phyloP scores from a whole-genome alignment of 2,797 vertebrate species.

The Microctenopoma steveboyesi region DNA sequence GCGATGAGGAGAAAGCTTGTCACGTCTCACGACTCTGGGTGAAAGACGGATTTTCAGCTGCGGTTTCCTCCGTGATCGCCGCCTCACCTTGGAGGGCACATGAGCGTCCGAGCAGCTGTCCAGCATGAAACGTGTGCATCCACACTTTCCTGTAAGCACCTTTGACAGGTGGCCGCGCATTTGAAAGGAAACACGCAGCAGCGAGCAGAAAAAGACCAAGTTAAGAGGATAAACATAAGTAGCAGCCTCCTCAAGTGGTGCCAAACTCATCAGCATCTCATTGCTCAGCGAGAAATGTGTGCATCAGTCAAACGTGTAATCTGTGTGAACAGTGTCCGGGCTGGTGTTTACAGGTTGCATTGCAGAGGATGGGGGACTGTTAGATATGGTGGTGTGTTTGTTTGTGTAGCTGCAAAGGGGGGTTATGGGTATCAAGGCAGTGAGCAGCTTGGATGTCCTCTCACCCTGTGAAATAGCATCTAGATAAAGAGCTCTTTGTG shows the following conservation, averaged over 20 bases:
- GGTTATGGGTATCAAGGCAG: conserved; percentile 60
- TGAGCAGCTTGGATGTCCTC: conserved; percentile 68
- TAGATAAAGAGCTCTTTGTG: conserved; percentile 83
- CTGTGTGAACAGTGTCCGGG: background rate
- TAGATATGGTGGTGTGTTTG: conserved; percentile 21
- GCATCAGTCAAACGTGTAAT: conserved; percentile 15
- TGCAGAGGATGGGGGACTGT: conserved; percentile 9
- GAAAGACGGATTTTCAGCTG: conserved; percentile 3
- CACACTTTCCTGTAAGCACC: conserved; percentile 27
- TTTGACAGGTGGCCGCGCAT: conserved; percentile 45
- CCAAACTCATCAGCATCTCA: conserved; percentile 3
- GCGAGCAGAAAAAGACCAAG: conserved; percentile 34
- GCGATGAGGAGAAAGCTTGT: conserved; percentile 20
- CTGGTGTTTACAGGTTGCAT: background rate
- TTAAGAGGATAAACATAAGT: conserved; percentile 67
- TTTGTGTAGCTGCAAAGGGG: conserved; percentile 23
- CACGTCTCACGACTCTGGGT: conserved; percentile 13
- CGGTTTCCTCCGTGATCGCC: background rate
- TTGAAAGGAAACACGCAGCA: conserved; percentile 19
- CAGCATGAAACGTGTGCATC: conserved; percentile 12
- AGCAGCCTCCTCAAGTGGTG: conserved; percentile 25
- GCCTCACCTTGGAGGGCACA: background rate
- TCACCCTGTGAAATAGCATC: conserved; percentile 74
- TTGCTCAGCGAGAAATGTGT: conserved; percentile 24
- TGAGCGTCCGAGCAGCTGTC: conserved; percentile 9